Base-by-base conservation (phyloP, 2,113 vertebrate genomes). In the Lagopus leucura region DNA sequence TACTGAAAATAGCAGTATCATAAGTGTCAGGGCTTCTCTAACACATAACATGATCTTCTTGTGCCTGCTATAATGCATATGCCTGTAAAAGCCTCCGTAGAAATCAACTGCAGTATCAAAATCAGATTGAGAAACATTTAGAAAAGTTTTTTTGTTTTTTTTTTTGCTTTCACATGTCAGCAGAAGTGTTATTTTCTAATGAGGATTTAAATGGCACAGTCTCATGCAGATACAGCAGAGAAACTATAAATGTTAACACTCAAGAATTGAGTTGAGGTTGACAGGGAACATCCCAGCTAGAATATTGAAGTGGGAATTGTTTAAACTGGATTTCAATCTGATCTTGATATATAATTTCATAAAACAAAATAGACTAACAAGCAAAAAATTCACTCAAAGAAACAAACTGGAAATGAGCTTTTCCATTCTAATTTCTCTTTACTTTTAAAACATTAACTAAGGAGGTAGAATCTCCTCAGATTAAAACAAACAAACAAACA, bases 11-110 rank as follows among this genome's bases (percentile, higher is more conserved):
- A 55, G 61, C 38, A 79, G 52, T 3, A 55, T 18, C 74, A 60
- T 79, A 87, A 42, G 27, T 36, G 11, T 38, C 65, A 15, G 18
- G 7, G 19, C 52, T 69, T 60, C 67, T 50, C 38, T 52, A 75
- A 55, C 5, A 36, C 2, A 21, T 38, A 52, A 50, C 9, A 19
- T 7, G 28, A 47, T 30, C 28, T 43, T 27, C 27, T 21, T 14
- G 45, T 1, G 10, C 21, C 66, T 75, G 66, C 47, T 67, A 7
- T 2, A 25, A 50, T 11, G 21, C 34, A 54, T 0, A 0, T 3
- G 17, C 65, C 63, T 40, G n/a, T 4, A 52, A 17, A 57, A 43
- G 48, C 19, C 30, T 87, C 36, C 38, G 42, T 36, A 80, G 36
- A 15, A 83, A 13, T 57, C 30, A 54, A 47, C 9, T 76, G 48